Conservation (phyloP, 2,113 vertebrate species). For the Psammodynastes pulverulentus region DNA sequence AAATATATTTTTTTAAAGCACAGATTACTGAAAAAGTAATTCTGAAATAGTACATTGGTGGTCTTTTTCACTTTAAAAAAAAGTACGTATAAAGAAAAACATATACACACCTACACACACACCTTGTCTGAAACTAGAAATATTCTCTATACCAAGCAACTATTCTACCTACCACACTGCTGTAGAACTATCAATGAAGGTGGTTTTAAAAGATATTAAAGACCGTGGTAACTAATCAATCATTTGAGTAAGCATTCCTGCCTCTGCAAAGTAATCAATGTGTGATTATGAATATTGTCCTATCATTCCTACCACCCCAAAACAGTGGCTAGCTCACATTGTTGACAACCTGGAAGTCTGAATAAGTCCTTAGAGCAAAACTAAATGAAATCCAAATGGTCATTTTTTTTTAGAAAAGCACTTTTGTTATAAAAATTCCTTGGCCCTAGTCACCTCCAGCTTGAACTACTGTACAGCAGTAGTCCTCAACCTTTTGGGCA, state of each 20-base stretch:
- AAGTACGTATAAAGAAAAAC: background rate
- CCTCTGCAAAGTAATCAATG: too few species aligned
- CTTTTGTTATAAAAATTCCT: background rate
- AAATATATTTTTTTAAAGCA: background rate
- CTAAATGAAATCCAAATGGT: background rate
- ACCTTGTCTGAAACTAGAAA: background rate
- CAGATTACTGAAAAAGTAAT: background rate
- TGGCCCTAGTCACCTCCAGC: too few species aligned
- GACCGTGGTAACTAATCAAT: too few species aligned
- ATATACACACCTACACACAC: too few species aligned
- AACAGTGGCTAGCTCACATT: too few species aligned
- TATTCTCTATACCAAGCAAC: background rate
- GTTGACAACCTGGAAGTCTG: too few species aligned
- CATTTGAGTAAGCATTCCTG: too few species aligned
- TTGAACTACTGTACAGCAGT: too few species aligned
- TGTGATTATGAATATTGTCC: too few species aligned
- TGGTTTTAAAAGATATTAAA: background rate
- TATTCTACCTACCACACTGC: background rate
- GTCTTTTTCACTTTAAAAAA: background rate
- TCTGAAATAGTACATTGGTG: background rate
- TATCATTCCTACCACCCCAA: too few species aligned
- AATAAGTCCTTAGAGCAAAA: background rate
- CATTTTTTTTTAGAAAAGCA: background rate
- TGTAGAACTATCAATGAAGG: background rate
- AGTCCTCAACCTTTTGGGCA: too few species aligned